A percentile compares a stretch with the other conserved stretches of the same genome.
Evolutionary conservation across 2,797 vertebrate species (phyloP).

Genomic region (Aldrovandia affinis): DNA sequence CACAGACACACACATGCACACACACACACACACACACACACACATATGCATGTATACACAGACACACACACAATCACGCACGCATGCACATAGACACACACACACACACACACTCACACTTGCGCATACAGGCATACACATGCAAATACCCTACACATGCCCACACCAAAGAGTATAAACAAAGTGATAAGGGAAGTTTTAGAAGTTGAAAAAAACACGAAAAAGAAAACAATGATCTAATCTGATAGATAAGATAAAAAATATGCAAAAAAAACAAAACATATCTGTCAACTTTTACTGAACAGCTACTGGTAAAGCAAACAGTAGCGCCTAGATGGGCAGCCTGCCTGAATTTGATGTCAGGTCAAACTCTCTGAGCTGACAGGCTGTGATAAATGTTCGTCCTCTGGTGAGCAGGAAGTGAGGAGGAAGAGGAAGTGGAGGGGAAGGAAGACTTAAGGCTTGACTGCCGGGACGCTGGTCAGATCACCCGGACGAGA

Average conservation of each 20-base stretch:
- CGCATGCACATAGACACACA: conserved; percentile 37
- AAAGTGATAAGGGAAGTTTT: neutral
- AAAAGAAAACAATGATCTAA: neutral
- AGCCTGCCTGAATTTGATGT: conserved; percentile 13
- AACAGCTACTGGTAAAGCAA: neutral
- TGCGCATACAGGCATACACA: too few relatives aligned
- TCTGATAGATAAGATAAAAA: neutral
- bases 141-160: neutral
- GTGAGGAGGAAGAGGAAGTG: conserved; percentile 43
- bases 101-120: conserved; percentile 34
- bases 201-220: too few relatives aligned
- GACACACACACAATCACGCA: neutral
- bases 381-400: conserved; percentile 46
- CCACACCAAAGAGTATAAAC: neutral
- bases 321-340: neutral
- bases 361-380: conserved; percentile 46
- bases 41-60: neutral
- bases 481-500: conserved; percentile 60
- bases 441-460: conserved; percentile 37
- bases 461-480: conserved; percentile 37
- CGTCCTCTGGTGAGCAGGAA: neutral
- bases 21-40: too few relatives aligned
- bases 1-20: too few relatives aligned
- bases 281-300: too few relatives aligned
- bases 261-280: neutral